Evolutionary conservation across 1,140 invertebrate species (phyloP), one percentile per base, ranked within the genome.

Genomic region (Drosophila tropicalis): DNA sequence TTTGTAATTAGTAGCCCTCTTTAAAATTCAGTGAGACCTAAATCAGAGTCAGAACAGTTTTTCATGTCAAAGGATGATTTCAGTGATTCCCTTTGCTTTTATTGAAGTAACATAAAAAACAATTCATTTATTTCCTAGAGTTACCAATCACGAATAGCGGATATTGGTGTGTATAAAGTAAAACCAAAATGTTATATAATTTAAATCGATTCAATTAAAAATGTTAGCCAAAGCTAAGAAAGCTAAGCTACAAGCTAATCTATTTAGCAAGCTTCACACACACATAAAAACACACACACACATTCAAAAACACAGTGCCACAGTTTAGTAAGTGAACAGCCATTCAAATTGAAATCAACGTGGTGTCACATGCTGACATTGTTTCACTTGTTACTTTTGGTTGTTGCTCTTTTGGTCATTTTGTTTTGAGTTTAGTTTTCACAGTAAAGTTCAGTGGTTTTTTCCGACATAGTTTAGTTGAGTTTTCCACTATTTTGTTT

Each of bases 291-390:
- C 39, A 32, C 10, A 41, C 12, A 22, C 55, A 55, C 51, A 62
- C 29, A 60, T 25, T 25, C 57, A 22, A 2, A 36, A 9, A 39
- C 12, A 39, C 36, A 13, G 3, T 13, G 10, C 1, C 36, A 39
- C 10, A 39, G 36, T 39, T 39, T 12, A 51, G 44, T 51, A 22
- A 51, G 44, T 72, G 29, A 44, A 70, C 40, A 76, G 67, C 65
- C 64, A 70, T 86, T 86, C 79, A 87, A 87, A 87, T 87, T 87
- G 83, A 83, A 87, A 87, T 87, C 79, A 87, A 83, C 83, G 64
- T 89, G 80, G 84, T 89, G 84, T 87, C 84, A 80, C 62, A 87
- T 86, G 82, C 87, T 86, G 82, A 86, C 82, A 86, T 83, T 58
- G 68, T 62, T 67, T 58, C 74, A 87, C 72, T 74, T 82, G 71